Percentiles rank a stretch among this genome's conserved stretches.
Conservation (phyloP, 2,113 vertebrate species). For the zebrafish (Danio rerio) region DNA sequence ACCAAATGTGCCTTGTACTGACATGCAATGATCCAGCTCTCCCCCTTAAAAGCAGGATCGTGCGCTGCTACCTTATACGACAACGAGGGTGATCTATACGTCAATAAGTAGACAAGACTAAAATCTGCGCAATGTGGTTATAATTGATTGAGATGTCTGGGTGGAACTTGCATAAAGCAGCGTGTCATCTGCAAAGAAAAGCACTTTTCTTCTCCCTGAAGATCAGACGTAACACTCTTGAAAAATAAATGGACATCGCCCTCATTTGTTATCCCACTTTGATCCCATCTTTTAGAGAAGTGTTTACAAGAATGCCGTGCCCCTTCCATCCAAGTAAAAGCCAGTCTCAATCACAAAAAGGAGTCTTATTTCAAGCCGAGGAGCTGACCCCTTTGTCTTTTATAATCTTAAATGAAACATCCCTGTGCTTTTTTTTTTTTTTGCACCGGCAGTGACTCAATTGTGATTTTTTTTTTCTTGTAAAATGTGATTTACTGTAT, state of each 20-base stretch:
- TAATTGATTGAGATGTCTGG: slow-evolving; percentile 87
- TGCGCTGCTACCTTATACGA: slow-evolving; percentile 78
- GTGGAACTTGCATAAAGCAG: slow-evolving; percentile 81
- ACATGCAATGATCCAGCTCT: slow-evolving; percentile 65
- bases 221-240: slow-evolving; percentile 73
- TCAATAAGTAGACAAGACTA: slow-evolving; percentile 83
- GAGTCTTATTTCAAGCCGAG: slow-evolving; percentile 19
- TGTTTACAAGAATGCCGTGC: slow-evolving; percentile 52
- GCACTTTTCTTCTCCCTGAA: slow-evolving; percentile 81
- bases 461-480: slow-evolving; percentile 29
- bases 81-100: slow-evolving; percentile 79
- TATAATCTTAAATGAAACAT: slow-evolving; percentile 35
- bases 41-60: slow-evolving; percentile 72
- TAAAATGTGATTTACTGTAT: slow-evolving; percentile 40
- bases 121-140: slow-evolving; percentile 85
- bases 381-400: slow-evolving; percentile 12
- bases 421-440: not conserved
- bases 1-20: slow-evolving; percentile 63
- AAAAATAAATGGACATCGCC: slow-evolving; percentile 78
- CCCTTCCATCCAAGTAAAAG: slow-evolving; percentile 36
- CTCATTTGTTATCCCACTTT: slow-evolving; percentile 72
- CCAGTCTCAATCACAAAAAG: slow-evolving; percentile 19
- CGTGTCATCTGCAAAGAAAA: slow-evolving; percentile 84
- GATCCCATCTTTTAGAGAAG: slow-evolving; percentile 54
- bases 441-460: not conserved